phyloP scores from a whole-genome alignment of 2,888 invertebrate genomes.

The Cataglyphis altisquamis region DNA sequence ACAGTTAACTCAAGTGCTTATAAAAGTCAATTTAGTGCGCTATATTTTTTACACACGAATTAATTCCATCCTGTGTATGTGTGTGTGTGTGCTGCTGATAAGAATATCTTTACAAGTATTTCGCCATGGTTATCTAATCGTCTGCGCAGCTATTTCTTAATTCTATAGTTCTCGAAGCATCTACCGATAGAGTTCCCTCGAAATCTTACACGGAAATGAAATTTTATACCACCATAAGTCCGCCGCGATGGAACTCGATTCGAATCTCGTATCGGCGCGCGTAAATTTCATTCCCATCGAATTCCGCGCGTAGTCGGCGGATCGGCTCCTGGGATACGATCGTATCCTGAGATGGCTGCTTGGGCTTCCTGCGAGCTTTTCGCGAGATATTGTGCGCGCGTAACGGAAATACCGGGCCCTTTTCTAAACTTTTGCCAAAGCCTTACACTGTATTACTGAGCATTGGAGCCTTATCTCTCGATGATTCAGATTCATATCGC shows the following conservation, averaged over 20 bases:
- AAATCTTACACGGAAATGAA: constrained; percentile 57
- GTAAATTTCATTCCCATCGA: constrained; percentile 64
- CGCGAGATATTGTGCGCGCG: constrained; percentile 16
- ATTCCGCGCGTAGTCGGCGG: constrained; percentile 54
- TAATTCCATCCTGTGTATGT: too few species aligned
- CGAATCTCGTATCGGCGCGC: constrained; percentile 47
- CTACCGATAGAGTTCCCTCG: neutral
- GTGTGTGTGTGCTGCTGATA: neutral
- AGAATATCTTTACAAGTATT: neutral
- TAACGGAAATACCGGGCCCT: constrained; percentile 24
- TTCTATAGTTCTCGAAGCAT: neutral
- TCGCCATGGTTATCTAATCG: neutral
- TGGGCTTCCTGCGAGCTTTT: constrained; percentile 26
- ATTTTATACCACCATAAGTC: constrained; percentile 54
- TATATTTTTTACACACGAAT: neutral
- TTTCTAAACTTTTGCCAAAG: constrained; percentile 10
- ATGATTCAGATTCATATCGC: constrained; percentile 1
- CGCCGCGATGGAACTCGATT: constrained; percentile 53
- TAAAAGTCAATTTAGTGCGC: neutral
- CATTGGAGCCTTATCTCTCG: neutral
- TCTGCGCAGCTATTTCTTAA: constrained; percentile 10
- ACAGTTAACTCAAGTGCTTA: neutral
- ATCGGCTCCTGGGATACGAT: constrained; percentile 53
- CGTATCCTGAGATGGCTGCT: constrained; percentile 55
- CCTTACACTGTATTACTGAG: neutral